Base-by-base conservation (phyloP, 2,888 invertebrate species). In the Ornithoptera alexandrae region DNA sequence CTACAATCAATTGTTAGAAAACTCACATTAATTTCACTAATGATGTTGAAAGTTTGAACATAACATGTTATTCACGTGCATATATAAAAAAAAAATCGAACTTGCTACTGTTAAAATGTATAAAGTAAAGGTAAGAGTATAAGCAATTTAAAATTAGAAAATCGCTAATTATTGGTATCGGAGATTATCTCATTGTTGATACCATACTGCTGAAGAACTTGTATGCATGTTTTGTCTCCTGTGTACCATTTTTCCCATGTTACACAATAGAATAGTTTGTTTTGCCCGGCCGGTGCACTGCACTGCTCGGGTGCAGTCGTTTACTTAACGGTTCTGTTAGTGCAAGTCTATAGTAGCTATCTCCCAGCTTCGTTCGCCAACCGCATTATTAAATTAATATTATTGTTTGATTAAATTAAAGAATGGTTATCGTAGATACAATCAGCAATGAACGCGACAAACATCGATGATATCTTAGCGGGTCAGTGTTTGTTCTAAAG, bases 211-310 rank as follows among this genome's bases (percentile, higher is more conserved):
- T 73, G 73, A 73, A 71, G 73, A 74, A 74, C 74, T 72, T 74
- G 73, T 73, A 68, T 67, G 80, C 74, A 74, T 79, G 78, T 82
- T 83, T 81, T 84, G 84, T 84, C 81, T 87, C 84, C 87, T 86
- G 84, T 87, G 82, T 82, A 83, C 75, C 76, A 84, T 75, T 86
- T 86, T 91, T 92, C 91, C 86, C 92, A 92, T 87, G 87, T 84
- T 79, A 74, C 79, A 90, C 89, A 90, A 90, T 90, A 79, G 86
- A 85, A 79, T 79, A 79, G 83, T 83, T 83, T 87, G 88, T 89
- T 89, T 88, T 85, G 84, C 81, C 76, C 77, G 83, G 83, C 83
- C 84, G 84, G 82, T 77, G 77, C 74, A 76, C 75, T 77, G 77
- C 74, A 76, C 75, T 80, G 80, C 82, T 81, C 78, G 81, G 83